Conservation (phyloP, 2,113 vertebrate species). For the Cathartes aura region DNA sequence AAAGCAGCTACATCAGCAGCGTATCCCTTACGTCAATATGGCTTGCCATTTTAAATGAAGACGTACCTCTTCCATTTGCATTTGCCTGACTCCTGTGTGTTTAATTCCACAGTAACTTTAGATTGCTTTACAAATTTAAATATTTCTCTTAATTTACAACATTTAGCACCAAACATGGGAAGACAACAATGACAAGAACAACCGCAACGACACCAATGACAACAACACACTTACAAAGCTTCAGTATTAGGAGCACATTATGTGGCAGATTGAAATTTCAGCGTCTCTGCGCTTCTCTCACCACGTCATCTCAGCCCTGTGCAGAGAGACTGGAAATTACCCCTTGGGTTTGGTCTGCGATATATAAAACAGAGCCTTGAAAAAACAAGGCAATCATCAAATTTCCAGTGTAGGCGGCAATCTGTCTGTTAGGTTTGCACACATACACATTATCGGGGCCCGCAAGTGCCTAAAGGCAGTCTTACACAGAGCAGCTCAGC, state of each 20-base stretch:
- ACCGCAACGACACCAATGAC: neutral
- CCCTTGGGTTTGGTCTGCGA: neutral
- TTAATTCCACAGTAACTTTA: neutral
- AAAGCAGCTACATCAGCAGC: neutral
- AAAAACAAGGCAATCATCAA: slow-evolving; percentile 26
- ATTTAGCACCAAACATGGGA: neutral
- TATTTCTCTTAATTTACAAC: neutral
- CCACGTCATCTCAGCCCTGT: neutral
- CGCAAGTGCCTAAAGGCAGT: neutral
- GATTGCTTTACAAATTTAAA: neutral
- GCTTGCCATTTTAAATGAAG: neutral
- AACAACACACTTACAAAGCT: neutral
- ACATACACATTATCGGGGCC: neutral
- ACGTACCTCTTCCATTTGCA: neutral
- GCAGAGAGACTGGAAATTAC: neutral
- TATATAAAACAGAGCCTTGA: neutral
- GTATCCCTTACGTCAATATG: fast-evolving
- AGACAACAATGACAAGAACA: neutral
- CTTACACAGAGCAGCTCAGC: neutral
- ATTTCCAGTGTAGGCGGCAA: slow-evolving; percentile 26
- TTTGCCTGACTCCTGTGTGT: neutral
- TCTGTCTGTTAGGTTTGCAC: slow-evolving; percentile 33
- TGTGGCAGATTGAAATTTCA: neutral
- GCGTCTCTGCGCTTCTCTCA: neutral
- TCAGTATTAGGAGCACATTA: neutral